Evolutionary conservation across 2,888 invertebrate genomes (phyloP), one percentile per base, ranked within the genome.

Genomic region (Eubasilissa splendida): DNA sequence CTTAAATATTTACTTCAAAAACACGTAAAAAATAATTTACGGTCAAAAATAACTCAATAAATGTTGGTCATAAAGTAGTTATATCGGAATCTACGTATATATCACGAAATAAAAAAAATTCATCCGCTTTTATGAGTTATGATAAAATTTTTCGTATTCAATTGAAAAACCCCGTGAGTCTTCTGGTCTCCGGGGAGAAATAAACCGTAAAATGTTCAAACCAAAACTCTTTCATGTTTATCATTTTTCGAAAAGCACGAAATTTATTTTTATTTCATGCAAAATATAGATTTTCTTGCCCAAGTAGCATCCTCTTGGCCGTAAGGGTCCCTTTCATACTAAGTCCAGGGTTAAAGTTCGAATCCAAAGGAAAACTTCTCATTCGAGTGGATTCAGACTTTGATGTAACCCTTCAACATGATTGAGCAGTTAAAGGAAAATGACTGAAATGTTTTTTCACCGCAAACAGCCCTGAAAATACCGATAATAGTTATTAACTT

Each of bases 351-450:
- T 68, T 14, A 68, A 68, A 68, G 68, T 68, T 14, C 52, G 63
- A 66, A 4, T 66, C n/a, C 50, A 50, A 66, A 50, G 50, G 50
- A 52, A 12, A 52, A 68, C 68, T 68, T 52, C 52, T n/a, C 52
- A 66, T 42, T 50, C 52, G 52, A 52, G 14, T 68, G 10, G 68
- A 10, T 9, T 0, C 63, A 12, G 42, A 42, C 52, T 68, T 52
- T 52, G 52, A 52, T 52, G 52, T 42, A 12, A 68, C 68, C 52
- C 52, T 68, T 68, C 52, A 14, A 14, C 14, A 8, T 68, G 68
- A 68, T 68, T 68, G 68, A n/a, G 50, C 14, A 68, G 33, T 68
- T 50, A 68, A 52, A 58, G 42, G 42, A 42, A 68, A 68, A 68
- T 14, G 50, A n/a, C 50, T 68, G 66, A 42, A 66, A 68, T 52